Base-by-base conservation (phyloP, 2,113 vertebrate genomes). In the Anarhynchus alexandrinus region DNA sequence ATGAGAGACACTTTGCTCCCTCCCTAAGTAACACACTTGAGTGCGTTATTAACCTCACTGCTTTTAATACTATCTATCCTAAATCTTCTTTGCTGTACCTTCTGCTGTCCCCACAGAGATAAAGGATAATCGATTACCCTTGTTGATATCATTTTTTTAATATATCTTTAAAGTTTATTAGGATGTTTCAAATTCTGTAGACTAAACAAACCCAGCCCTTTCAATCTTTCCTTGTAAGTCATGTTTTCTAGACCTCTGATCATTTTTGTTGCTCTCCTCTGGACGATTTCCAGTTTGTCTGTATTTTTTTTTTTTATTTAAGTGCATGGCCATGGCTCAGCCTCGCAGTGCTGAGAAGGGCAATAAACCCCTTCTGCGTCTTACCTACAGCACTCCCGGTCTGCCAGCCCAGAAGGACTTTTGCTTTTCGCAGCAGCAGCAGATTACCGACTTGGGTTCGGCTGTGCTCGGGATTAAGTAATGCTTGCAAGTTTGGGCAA, bases 151-250 rank as follows among this genome's bases (percentile, higher is more conserved):
- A 20, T 57, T 32, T 86, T 91, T 72, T 87, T 87, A 15, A 32
- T 38, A 61, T 11, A 69, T 87, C 66, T 85, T 55, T 55, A 30
- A 92, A 74, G 65, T 84, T 87, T 85, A 77, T 89, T 79, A 88
- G 38, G 30, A 58, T 45, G 10, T 79, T 96, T 97, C 64, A 49
- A 54, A 73, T 64, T 77, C 59, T 83, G 66, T 80, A 96, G 93
- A 97, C 95, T 96, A 97, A 97, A 97, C 94, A 96, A 96, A 59
- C 71, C 42, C 90, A 95, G 49, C 71, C 54, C 78, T 93, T 94
- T 90, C 96, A 82, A 38, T 88, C 80, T 90, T 90, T 73, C 79
- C 79, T 90, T 71, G 10, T 88, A 95, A 92, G 58, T 93, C 71
- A 86, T 85, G 82, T 90, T 94, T 93, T 88, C 67, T 83, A 93